Evolutionary conservation across 2,113 vertebrate genomes (phyloP).

Genomic region (Paracanthobrama guichenoti): DNA sequence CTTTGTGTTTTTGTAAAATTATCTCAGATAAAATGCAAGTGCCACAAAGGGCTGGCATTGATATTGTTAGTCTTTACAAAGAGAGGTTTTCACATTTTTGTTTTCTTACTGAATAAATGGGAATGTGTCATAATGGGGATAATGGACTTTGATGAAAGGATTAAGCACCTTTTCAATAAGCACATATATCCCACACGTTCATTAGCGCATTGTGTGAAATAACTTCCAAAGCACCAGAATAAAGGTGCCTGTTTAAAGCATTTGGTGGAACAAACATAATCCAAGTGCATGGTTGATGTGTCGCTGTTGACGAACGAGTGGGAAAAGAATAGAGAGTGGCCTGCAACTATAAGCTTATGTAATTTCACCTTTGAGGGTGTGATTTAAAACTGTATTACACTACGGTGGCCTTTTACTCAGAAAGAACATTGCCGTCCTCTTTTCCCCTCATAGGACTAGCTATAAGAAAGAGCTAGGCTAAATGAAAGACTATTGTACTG

Average conservation of each 20-base stretch:
- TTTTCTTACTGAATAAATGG: slow-evolving; percentile 35
- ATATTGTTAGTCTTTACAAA: slow-evolving; percentile 34
- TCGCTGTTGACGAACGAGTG: neutral
- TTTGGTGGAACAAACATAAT: slow-evolving; percentile 31
- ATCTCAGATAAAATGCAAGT: slow-evolving; percentile 13
- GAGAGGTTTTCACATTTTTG: slow-evolving; percentile 17
- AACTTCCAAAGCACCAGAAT: neutral
- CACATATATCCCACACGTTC: slow-evolving; percentile 32
- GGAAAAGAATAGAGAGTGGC: neutral
- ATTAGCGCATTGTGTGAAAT: slow-evolving; percentile 28
- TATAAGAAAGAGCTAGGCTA: neutral
- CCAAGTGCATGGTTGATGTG: slow-evolving; percentile 33
- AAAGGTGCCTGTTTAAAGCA: slow-evolving; percentile 30
- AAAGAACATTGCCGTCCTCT: slow-evolving; percentile 27
- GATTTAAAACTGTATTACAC: slow-evolving; percentile 23
- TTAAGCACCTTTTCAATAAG: slow-evolving; percentile 35
- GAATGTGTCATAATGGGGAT: slow-evolving; percentile 37
- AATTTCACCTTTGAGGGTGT: slow-evolving; percentile 26
- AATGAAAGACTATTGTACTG: slow-evolving; percentile 22
- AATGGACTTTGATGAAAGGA: slow-evolving; percentile 41
- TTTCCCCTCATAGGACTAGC: neutral
- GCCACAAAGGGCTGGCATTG: slow-evolving; percentile 17
- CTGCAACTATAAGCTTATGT: slow-evolving; percentile 10
- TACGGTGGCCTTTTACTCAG: slow-evolving; percentile 9
- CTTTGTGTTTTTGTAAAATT: slow-evolving; percentile 33